Evolutionary conservation across 2,888 invertebrate species (phyloP).

Genomic region (Cheilosia variabilis): DNA sequence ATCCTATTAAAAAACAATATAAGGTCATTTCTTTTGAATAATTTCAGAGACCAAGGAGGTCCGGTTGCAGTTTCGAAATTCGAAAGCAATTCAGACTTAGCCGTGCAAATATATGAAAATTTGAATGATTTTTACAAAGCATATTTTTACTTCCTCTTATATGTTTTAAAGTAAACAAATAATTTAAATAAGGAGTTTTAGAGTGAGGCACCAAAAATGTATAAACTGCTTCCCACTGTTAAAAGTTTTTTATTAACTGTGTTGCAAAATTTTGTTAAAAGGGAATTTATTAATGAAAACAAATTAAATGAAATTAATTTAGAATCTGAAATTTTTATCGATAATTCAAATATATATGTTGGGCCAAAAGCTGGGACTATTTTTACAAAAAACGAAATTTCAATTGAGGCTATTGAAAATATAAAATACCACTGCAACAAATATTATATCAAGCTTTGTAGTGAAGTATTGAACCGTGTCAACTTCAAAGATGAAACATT

Average conservation of each 20-base stretch:
- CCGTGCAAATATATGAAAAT: neutral
- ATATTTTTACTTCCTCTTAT: constrained; percentile 9
- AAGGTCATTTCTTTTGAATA: too few relatives aligned
- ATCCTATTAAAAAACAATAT: too few relatives aligned
- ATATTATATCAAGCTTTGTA: neutral
- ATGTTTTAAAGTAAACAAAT: constrained; percentile 19
- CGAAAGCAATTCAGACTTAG: constrained; percentile 27
- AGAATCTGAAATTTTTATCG: neutral
- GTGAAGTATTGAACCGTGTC: neutral
- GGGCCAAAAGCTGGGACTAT: neutral
- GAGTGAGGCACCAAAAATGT: constrained; percentile 1
- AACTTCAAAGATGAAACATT: neutral
- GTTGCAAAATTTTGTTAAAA: constrained; percentile 23
- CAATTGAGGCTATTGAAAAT: neutral
- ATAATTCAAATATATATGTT: neutral
- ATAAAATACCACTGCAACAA: neutral
- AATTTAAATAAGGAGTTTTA: constrained; percentile 33
- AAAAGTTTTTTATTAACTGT: constrained; percentile 5
- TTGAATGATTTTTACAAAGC: neutral
- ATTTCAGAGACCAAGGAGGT: too few relatives aligned
- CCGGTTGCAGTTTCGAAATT: constrained; percentile 20
- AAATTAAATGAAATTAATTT: constrained; percentile 4
- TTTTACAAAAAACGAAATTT: neutral
- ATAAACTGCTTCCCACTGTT: constrained; percentile 9
- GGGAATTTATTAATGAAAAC: neutral